Evolutionary conservation across 2,113 vertebrate species (phyloP), one percentile per base, ranked within the genome.

Genomic region (Euleptes europaea): DNA sequence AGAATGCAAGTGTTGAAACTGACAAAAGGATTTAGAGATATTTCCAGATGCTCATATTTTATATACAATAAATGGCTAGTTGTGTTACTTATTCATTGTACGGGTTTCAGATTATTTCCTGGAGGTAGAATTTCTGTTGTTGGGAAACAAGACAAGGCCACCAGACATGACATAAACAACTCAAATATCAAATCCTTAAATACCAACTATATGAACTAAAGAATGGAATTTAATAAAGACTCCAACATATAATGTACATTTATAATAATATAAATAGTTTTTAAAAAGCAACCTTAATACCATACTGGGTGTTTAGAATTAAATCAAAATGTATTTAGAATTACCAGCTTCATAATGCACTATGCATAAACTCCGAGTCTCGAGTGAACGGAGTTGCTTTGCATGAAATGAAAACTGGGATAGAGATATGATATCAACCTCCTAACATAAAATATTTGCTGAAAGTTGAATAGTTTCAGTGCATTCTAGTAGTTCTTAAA

Each of bases 1-100:
- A 72, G 78, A 65, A 11, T 42, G 2, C 23, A 38, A 86, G 3
- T 31, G 90, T 76, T 83, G 82, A 80, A 88, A 84, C 4, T 57
- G 6, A 75, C 26, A 77, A 73, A 74, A 85, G 3, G 3, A 14
- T 51, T 42, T 17, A 42, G 51, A 44, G 72, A n/a, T 15, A 31
- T 65, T 84, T 84, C 72, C 57, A 84, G 57, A 76, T 66, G 60
- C 66, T 17, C 33, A 51, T 38, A 28, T 66, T 84, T 84, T 76
- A 63, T 66, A 38, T 49, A 57, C 21, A 84, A 66, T 49, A 76
- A 67, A 51, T 76, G 33, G 12, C n/a, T 19, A 13, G 21, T 35
- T 65, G n/a, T 13, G 12, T 74, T 47, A 75, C 31, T 83, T 21
- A 49, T 83, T 83, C 38, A 21, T 66, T 75, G 31, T 9, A 42